Evolutionary conservation across 2,113 vertebrate species (phyloP), one percentile per base, ranked within the genome.

Genomic region (Galemys pyrenaicus): DNA sequence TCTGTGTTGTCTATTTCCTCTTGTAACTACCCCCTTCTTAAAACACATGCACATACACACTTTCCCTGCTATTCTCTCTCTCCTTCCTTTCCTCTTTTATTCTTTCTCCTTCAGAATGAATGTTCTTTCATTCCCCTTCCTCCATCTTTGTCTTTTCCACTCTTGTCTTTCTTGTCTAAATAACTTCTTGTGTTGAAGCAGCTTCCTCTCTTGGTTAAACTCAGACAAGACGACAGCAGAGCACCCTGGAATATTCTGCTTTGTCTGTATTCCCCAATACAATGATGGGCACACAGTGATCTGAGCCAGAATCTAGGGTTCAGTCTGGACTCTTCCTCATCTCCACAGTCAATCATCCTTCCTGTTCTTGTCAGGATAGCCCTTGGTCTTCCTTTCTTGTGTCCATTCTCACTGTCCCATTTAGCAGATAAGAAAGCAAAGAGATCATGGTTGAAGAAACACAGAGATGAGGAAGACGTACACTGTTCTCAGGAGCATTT

Each of bases 91-190:
- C 12, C 28, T 65, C 28, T 56, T 49, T 84, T 37, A 56, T 77
- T 74, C 49, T 89, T 80, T 71, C 24, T 92, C n/a, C 24, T 94
- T 30, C 26, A 2, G 49, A 58, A 9, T 67, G n/a, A n/a, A n/a
- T 74, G 94, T 81, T 78, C 56, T 86, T 56, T 71, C 24, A 54
- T 91, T 54, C 20, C 35, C 17, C 32, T 6, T 87, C 24, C n/a
- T 51, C 64, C 46, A 2, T 73, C 60, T 51, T 56, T 64, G 0
- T 84, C 30, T 28, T 83, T n/a, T 80, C 49, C 9, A 19, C 62
- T 87, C 54, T 37, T 41, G 71, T 94, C 81, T 88, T 20, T 83
- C 85, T 90, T 68, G 64, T 93, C 81, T 88, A 60, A 79, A 49
- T 80, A 78, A 62, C 71, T 95, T 95, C 70, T 51, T 93, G 39